Percentiles rank a stretch among this genome's conserved stretches.
Conservation (phyloP, 2,113 vertebrate species). For the Procapra przewalskii region DNA sequence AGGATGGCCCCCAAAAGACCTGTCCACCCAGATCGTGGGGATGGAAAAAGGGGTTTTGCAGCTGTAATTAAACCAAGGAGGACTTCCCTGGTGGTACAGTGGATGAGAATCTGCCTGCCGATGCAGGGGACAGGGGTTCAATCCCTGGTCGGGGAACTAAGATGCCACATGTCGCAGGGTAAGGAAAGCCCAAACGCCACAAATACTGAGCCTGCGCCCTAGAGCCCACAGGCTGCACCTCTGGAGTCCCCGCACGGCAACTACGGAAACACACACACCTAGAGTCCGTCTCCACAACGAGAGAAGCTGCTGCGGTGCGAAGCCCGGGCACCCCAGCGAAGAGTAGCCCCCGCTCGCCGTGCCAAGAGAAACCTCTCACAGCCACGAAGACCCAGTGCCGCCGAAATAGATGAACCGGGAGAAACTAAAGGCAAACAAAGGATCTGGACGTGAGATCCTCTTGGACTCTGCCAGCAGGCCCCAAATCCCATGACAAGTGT, state of each 20-base stretch:
- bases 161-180: not conserved
- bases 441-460: not conserved
- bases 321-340: not conserved
- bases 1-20: not conserved
- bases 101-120: not conserved
- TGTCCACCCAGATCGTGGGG: not conserved
- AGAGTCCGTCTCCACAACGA: not conserved
- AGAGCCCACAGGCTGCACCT: not conserved
- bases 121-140: not conserved
- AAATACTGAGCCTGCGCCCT: not conserved
- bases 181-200: not conserved
- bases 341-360: not conserved
- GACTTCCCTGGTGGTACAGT: not conserved
- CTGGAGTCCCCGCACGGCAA: not conserved
- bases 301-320: not conserved
- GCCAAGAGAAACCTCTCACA: not conserved
- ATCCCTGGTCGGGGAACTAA: not conserved
- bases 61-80: not conserved
- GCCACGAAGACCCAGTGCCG: not conserved
- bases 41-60: not conserved
- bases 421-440: not conserved
- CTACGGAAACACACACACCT: not conserved
- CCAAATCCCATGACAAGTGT: not conserved
- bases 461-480: not conserved
- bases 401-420: not conserved